phyloP scores from a whole-genome alignment of 2,113 vertebrate genomes.

The Calidris pugnax region DNA sequence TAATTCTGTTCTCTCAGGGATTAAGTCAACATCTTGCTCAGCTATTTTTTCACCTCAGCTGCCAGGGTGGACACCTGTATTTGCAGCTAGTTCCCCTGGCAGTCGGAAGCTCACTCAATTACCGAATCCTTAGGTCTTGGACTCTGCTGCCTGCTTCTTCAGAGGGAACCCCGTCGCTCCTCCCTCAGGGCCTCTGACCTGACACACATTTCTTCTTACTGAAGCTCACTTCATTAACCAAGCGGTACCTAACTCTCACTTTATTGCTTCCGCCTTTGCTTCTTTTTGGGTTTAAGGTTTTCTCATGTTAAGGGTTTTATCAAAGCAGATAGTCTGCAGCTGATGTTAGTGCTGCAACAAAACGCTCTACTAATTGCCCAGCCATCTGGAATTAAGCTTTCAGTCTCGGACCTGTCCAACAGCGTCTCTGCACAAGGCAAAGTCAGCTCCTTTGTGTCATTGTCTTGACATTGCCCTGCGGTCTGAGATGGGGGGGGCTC shows the following conservation, averaged over 20 bases:
- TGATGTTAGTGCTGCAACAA: not conserved
- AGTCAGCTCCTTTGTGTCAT: not conserved
- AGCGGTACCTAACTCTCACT: not conserved
- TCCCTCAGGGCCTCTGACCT: not conserved
- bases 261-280: not conserved
- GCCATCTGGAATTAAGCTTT: constrained; percentile 1
- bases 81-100: not conserved
- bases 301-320: not conserved
- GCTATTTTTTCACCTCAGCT: constrained; percentile 15
- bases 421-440: not conserved
- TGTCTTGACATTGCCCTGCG: not conserved
- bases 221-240: constrained; percentile 27
- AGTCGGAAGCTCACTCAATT: constrained; percentile 10
- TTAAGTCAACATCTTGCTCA: constrained; percentile 12
- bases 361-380: not conserved
- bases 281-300: not conserved
- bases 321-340: not conserved
- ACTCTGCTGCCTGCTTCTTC: not conserved
- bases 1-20: constrained; percentile 1
- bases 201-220: not conserved
- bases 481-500: not conserved
- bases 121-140: not conserved
- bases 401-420: not conserved
- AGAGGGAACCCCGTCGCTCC: not conserved
- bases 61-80: not conserved